Evolutionary conservation across 2,113 vertebrate genomes (phyloP), one percentile per base, ranked within the genome.

Genomic region (Furnarius figulus): DNA sequence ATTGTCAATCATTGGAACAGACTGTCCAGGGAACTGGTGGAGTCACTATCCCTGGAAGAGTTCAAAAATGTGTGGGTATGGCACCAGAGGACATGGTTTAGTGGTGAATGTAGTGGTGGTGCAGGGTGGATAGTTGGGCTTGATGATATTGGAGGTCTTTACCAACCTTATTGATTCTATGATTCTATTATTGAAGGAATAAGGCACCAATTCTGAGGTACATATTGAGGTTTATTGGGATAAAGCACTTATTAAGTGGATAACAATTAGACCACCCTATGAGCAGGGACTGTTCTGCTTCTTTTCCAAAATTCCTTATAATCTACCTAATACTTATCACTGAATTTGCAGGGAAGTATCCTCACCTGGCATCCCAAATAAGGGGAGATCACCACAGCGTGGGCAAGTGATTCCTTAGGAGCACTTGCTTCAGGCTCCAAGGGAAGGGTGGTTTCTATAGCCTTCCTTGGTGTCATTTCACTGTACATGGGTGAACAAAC

Each of bases 301-400:
- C 24, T 75, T 14, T 33, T 47, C 5, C 14, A 63, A 16, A 72
- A 63, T 27, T 44, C 18, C 25, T 78, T 53, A 30, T 25, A 52
- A 52, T 75, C 15, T 62, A 6, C 8, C 35, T 42, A 17, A 35
- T 17, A 62, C 15, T 21, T 42, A 50, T 31, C 27, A 39, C 49
- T 77, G 25, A 47, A 0, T 61, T 88, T 12, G 42, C 15, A 56
- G 58, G 21, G 17, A 61, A 85, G 6, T 37, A 25, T 70, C 49
- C 19, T 14, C 59, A 65, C 6, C 19, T 19, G 0, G 7, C 2
- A 0, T 42, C 52, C 27, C 61, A 79, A 18, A 7, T 47, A 56
- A 82, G 12, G 7, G 13, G 23, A 52, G 12, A 50, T 65, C 21
- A 39, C 22, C 20, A 25, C 12, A 25, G 10, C 2, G 1, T 3